phyloP scores from a whole-genome alignment of 1,140 invertebrate genomes.

The Aphelenchoides fujianensis region DNA sequence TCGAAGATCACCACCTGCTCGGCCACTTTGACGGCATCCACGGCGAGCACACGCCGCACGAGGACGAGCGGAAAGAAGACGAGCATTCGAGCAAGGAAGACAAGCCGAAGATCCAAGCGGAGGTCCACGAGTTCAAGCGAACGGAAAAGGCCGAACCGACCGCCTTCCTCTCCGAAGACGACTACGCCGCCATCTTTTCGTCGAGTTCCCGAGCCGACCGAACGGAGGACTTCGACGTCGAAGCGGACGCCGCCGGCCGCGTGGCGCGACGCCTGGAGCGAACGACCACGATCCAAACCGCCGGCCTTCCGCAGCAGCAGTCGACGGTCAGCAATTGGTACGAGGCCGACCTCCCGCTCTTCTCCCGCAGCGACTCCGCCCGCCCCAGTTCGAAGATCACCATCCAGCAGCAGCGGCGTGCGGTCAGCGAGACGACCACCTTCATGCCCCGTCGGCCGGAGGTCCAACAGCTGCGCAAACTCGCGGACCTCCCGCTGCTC shows the following conservation, averaged over 20 bases:
- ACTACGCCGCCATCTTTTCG: conserved; percentile 3
- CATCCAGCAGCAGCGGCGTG: background rate
- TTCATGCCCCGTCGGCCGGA: background rate
- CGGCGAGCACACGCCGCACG: too few species aligned
- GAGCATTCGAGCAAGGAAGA: too few species aligned
- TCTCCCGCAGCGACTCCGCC: too few species aligned
- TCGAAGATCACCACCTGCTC: conserved; percentile 3
- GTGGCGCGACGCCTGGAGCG: too few species aligned
- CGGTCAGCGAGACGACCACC: background rate
- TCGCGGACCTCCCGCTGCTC: background rate
- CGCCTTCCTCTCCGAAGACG: background rate
- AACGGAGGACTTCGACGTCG: too few species aligned
- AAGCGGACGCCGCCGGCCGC: too few species aligned
- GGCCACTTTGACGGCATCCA: background rate
- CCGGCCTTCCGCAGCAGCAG: background rate
- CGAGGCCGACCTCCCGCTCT: too few species aligned
- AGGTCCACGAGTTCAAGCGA: too few species aligned
- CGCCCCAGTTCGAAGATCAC: background rate
- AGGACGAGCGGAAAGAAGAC: too few species aligned
- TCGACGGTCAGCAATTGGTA: too few species aligned
- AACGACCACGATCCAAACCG: background rate
- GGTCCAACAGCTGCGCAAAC: background rate
- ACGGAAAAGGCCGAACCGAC: too few species aligned
- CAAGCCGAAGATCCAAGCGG: too few species aligned
- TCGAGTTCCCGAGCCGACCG: background rate